A percentile compares a stretch with the other conserved stretches of the same genome.
Conservation (phyloP, 1,140 invertebrate genomes). For the Drosophila kohkoa region DNA sequence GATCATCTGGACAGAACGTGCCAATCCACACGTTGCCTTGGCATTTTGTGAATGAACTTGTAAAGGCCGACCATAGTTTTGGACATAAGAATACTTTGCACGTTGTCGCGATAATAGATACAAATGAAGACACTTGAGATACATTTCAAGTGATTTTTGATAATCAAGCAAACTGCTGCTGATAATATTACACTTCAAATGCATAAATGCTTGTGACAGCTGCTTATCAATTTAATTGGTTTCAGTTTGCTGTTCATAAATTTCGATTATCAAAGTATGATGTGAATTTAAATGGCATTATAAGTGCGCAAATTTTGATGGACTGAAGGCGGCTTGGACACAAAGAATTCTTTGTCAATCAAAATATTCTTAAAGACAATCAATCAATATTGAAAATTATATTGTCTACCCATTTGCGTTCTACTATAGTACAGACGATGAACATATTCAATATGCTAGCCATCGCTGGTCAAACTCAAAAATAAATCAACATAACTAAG, state of each 20-base stretch:
- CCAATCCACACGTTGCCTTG: conserved; percentile 31
- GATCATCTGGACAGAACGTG: conserved; percentile 43
- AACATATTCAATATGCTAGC: too few relatives aligned
- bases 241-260: neutral
- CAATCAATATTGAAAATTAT: too few relatives aligned
- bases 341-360: neutral
- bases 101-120: conserved; percentile 39
- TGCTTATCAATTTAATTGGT: conserved; percentile 30
- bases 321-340: neutral
- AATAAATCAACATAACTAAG: neutral
- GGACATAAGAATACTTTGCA: conserved; percentile 43
- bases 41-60: conserved; percentile 63
- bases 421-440: too few relatives aligned
- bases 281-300: conserved; percentile 11
- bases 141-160: conserved; percentile 21
- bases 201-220: neutral
- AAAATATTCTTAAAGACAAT: neutral
- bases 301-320: neutral
- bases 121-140: conserved; percentile 1
- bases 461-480: neutral
- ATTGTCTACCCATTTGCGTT: too few relatives aligned
- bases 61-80: conserved; percentile 7
- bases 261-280: neutral
- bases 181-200: neutral
- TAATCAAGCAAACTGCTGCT: neutral